These are phyloP conservation scores for Neotoma lepida DNA, from an alignment of 2,113 vertebrate genomes.

Conservation along the genomic window DNA sequence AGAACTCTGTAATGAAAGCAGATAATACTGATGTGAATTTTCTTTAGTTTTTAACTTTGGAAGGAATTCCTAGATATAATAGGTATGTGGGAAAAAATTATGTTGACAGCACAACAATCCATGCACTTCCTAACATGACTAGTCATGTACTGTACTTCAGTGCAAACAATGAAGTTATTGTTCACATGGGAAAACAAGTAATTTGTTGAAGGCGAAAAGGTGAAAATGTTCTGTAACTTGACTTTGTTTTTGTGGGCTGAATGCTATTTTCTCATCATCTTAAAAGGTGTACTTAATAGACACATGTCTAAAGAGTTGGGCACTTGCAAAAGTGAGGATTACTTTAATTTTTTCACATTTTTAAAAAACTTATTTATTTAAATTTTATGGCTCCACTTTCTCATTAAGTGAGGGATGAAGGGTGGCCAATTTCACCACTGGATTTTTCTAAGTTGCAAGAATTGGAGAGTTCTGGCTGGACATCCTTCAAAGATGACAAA, in stretches of 20 bases:
- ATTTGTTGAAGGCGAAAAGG: slow-evolving; percentile 82
- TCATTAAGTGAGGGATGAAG: background rate
- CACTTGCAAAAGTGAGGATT: background rate
- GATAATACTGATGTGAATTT: slow-evolving; percentile 66
- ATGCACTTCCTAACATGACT: slow-evolving; percentile 86
- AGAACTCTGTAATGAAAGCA: slow-evolving; percentile 38
- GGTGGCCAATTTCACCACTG: background rate
- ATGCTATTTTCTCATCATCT: slow-evolving; percentile 70
- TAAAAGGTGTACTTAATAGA: slow-evolving; percentile 24
- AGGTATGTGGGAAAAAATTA: slow-evolving; percentile 78
- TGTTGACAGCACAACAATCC: slow-evolving; percentile 88
- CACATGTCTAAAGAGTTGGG: background rate
- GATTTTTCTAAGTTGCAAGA: background rate
- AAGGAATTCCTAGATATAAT: slow-evolving; percentile 85
- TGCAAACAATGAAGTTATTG: slow-evolving; percentile 87
- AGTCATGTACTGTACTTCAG: slow-evolving; percentile 82
- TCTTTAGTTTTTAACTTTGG: slow-evolving; percentile 75
- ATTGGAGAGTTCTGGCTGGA: background rate
- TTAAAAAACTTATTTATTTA: background rate
- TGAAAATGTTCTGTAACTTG: slow-evolving; percentile 80
- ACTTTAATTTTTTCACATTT: background rate
- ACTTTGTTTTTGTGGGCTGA: slow-evolving; percentile 68
- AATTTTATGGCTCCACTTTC: background rate
- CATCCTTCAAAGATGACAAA: slow-evolving; percentile 12
- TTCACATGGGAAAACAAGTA: slow-evolving; percentile 82